Evolutionary conservation across 2,113 vertebrate genomes (phyloP).

Genomic region (Lasiurus borealis): DNA sequence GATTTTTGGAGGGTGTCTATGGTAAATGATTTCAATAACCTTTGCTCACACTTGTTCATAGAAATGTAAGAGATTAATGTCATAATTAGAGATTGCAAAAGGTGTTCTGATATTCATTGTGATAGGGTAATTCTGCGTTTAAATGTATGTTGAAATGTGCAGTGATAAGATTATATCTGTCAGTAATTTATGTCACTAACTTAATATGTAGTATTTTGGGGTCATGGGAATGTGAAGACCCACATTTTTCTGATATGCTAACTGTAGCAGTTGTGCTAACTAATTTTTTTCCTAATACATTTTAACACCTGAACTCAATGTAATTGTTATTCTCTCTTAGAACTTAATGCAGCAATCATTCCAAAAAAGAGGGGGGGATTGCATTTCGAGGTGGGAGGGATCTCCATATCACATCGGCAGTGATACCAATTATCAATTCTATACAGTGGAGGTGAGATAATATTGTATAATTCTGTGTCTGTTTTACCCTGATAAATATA

Average conservation of each 20-base stretch:
- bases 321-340: constrained; percentile 71
- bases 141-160: constrained; percentile 34
- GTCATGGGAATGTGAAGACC: neutral
- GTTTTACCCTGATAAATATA: constrained; percentile 56
- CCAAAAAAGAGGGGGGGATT: constrained; percentile 69
- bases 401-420: constrained; percentile 60
- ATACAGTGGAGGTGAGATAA: constrained; percentile 58
- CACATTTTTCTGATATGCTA: constrained; percentile 1
- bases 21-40: constrained; percentile 20
- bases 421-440: constrained; percentile 67
- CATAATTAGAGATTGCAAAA: neutral
- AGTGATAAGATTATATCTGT: constrained; percentile 13
- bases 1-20: neutral
- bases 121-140: constrained; percentile 24
- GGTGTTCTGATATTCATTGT: constrained; percentile 10
- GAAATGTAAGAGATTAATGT: neutral
- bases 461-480: constrained; percentile 46
- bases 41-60: neutral
- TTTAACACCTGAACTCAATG: constrained; percentile 57
- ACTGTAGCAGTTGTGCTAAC: constrained; percentile 15
- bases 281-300: constrained; percentile 43
- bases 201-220: neutral
- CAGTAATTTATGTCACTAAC: neutral
- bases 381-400: constrained; percentile 54
- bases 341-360: constrained; percentile 74